These are phyloP conservation scores for Phenacoccus solenopsis DNA, from an alignment of 1,140 invertebrate species.

Conservation along the genomic window DNA sequence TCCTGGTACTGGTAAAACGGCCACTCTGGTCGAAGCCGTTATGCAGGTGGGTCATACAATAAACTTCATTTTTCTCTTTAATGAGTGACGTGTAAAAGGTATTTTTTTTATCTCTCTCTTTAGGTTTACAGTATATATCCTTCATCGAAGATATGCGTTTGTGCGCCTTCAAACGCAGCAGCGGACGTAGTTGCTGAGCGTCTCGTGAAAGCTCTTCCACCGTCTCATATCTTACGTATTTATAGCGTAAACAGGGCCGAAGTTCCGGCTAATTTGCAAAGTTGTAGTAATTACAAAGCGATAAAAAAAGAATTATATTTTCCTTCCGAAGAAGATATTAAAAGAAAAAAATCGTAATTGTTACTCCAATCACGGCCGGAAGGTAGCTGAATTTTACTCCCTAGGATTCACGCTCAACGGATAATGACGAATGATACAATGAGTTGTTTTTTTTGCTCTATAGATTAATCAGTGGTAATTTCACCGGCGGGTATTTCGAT, in stretches of 20 bases:
- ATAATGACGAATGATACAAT: no score
- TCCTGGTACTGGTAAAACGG: constrained; percentile 90
- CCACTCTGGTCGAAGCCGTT: constrained; percentile 76
- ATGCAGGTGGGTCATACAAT: constrained; percentile 49
- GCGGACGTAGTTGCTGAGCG: constrained; percentile 37
- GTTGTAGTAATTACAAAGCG: constrained; percentile 17
- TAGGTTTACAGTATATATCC: background rate
- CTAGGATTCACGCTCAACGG: no score
- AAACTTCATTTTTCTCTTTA: background rate
- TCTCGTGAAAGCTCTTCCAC: constrained; percentile 24
- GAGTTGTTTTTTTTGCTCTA: background rate
- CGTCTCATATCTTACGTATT: constrained; percentile 22
- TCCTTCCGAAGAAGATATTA: background rate
- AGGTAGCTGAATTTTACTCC: constrained; percentile 19
- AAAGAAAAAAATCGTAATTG: constrained; percentile 24
- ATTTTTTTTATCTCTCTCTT: background rate
- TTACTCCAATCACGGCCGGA: constrained; percentile 24
- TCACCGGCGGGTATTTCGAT: constrained; percentile 63
- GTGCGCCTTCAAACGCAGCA: constrained; percentile 44
- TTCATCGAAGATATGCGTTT: constrained; percentile 34
- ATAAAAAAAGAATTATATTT: background rate
- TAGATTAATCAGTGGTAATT: constrained; percentile 32
- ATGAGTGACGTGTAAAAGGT: background rate
- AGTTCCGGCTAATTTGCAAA: constrained; percentile 13
- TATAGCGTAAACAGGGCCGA: constrained; percentile 18